Evolutionary conservation across 2,113 vertebrate species (phyloP).

Genomic region (Nothobranchius furzeri): DNA sequence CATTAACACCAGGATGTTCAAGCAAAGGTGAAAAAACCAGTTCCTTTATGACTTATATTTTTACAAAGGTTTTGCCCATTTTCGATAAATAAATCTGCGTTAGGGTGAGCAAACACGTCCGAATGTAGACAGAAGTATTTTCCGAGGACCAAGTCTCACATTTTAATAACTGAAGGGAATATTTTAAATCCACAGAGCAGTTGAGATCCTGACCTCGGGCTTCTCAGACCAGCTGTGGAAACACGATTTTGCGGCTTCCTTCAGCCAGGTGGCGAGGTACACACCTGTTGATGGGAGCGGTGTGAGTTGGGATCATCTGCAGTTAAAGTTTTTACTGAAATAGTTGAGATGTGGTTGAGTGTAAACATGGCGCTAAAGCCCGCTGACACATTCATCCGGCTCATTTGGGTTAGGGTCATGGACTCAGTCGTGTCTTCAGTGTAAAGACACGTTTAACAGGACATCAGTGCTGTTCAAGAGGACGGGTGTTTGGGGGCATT

Average conservation of each 20-base stretch:
- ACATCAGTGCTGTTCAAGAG: not conserved
- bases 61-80: no score
- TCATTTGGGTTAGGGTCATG: not conserved
- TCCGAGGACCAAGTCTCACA: no score
- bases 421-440: not conserved
- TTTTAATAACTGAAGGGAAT: no score
- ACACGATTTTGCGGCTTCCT: conserved; percentile 18
- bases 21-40: no score
- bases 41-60: no score
- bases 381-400: not conserved
- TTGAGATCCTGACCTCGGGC: conserved; percentile 28
- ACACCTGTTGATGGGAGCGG: not conserved
- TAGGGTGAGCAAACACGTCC: no score
- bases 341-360: no score
- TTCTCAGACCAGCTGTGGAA: conserved; percentile 41
- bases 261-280: conserved; percentile 9
- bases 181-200: not conserved
- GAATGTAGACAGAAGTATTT: no score
- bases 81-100: no score
- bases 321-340: no score
- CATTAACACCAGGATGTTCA: no score
- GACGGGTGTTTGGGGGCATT: not conserved
- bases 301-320: not conserved
- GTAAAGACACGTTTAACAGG: not conserved
- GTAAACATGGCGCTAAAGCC: not conserved